A percentile compares a stretch with the other conserved stretches of the same genome.
phyloP scores from a whole-genome alignment of 2,113 vertebrate genomes.

The Cavia aperea region DNA sequence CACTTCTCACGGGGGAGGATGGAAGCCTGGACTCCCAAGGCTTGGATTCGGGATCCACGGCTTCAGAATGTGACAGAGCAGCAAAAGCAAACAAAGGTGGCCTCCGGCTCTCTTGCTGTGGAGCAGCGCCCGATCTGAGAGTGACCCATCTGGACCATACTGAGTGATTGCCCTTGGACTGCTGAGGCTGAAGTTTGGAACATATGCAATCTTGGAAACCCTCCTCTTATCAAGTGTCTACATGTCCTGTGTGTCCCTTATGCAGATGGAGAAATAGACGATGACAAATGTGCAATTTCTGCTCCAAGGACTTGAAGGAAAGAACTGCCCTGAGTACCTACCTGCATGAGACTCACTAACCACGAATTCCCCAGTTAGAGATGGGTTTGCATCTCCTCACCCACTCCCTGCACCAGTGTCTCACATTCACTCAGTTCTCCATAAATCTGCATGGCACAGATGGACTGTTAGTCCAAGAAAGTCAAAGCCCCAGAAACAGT shows the following conservation, averaged over 20 bases:
- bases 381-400: neutral
- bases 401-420: neutral
- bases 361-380: neutral
- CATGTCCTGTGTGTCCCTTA: neutral
- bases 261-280: neutral
- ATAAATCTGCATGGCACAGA: neutral
- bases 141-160: neutral
- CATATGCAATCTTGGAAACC: neutral
- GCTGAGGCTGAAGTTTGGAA: neutral
- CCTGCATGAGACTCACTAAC: too few relatives aligned
- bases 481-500: neutral
- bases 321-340: neutral
- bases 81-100: constrained; percentile 2
- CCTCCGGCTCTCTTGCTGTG: neutral
- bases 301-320: neutral
- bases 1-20: neutral
- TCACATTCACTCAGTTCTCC: neutral
- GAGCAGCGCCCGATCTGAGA: neutral
- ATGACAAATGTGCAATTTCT: neutral
- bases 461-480: neutral
- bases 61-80: neutral
- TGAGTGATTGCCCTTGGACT: neutral
- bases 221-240: neutral
- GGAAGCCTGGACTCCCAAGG: neutral
- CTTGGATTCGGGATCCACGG: neutral